phyloP scores from a whole-genome alignment of 2,113 vertebrate species.

The Melospiza georgiana region DNA sequence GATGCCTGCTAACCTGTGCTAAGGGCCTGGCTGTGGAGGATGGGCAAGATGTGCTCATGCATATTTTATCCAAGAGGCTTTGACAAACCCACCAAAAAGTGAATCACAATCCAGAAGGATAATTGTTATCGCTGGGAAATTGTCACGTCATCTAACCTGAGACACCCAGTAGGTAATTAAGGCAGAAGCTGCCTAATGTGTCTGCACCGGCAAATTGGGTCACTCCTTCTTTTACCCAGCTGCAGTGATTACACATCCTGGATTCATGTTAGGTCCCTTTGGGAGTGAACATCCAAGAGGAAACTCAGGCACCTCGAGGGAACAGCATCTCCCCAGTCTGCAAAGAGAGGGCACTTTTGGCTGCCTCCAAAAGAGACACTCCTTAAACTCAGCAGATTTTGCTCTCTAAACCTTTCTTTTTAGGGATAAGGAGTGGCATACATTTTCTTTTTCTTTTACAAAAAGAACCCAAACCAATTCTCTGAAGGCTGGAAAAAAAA shows the following conservation, averaged over 20 bases:
- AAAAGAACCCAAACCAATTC: background rate
- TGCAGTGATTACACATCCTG: background rate
- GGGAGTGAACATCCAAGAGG: background rate
- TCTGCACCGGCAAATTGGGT: background rate
- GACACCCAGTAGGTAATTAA: background rate
- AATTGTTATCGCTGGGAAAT: constrained; percentile 23
- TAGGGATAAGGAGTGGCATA: background rate
- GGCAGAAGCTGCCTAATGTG: background rate
- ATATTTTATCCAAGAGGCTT: constrained; percentile 34
- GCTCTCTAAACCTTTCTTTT: background rate
- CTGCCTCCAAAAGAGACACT: background rate
- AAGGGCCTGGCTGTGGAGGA: background rate
- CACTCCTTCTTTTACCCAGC: background rate
- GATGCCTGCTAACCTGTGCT: background rate
- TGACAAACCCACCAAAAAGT: constrained; percentile 6
- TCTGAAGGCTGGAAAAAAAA: background rate
- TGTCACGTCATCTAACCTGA: background rate
- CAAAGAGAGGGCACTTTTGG: background rate
- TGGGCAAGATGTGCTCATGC: background rate
- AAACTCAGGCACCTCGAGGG: background rate
- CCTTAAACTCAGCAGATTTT: background rate
- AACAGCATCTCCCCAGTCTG: background rate
- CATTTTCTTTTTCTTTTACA: background rate
- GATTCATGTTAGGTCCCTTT: background rate
- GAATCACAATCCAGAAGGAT: background rate